Conservation (phyloP, 2,113 vertebrate species). For the Lathamus discolor region DNA sequence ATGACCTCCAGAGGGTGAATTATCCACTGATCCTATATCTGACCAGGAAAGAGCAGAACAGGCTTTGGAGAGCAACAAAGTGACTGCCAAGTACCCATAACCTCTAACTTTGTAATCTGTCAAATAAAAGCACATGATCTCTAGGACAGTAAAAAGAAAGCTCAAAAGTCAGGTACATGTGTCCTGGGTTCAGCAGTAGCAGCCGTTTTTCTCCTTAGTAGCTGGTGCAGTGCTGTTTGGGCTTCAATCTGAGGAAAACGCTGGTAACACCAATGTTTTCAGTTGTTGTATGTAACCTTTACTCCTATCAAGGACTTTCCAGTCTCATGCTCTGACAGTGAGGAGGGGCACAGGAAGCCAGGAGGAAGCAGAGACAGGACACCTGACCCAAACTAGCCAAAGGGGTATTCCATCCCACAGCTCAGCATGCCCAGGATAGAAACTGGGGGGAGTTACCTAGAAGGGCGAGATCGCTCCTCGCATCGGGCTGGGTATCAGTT, state of each 20-base stretch:
- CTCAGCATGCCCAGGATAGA: not conserved
- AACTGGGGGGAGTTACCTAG: not conserved
- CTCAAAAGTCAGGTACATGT: not conserved
- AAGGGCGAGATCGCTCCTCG: not conserved
- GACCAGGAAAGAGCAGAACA: not conserved
- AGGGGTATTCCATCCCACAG: not conserved
- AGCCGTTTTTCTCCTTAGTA: not conserved
- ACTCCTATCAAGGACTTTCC: not conserved
- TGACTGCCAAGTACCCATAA: not conserved
- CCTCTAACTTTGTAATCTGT: not conserved
- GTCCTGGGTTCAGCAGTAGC: not conserved
- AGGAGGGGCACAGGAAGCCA: not conserved
- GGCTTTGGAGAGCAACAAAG: not conserved
- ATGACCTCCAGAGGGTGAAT: not conserved
- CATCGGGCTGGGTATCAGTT: not conserved
- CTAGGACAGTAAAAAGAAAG: not conserved
- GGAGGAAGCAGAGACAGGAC: not conserved
- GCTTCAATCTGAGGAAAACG: not conserved
- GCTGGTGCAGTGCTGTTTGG: not conserved
- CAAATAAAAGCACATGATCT: not conserved
- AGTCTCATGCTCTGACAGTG: not conserved
- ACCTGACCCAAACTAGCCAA: not conserved
- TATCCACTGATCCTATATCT: not conserved
- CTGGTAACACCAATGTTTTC: not conserved
- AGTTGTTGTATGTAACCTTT: not conserved